Evolutionary conservation across 1,140 invertebrate species (phyloP), one percentile per base, ranked within the genome.

Genomic region (Bursaphelenchus mucronatus): DNA sequence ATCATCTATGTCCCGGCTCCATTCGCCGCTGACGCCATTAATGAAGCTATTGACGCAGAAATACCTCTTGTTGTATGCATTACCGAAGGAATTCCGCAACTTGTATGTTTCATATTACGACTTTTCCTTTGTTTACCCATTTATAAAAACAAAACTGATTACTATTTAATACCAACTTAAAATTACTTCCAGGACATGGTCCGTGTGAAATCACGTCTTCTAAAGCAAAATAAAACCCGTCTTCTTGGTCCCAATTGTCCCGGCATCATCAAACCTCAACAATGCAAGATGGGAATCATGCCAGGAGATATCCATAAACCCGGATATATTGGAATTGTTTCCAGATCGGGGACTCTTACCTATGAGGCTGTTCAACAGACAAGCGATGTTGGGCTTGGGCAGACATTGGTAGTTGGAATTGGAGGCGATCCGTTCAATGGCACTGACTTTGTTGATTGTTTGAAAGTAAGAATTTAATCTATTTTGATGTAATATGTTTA

Each of bases 231-330:
- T 79, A 96, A 95, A 82, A 92, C 90, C 7, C 87, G 94, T 69
- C 85, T 99, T n/a, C 88, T 98, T 76, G 94, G 94, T 8, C 94
- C 94, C 44, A 98, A 98, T 82, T 98, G 94, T 83, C 94, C 95
- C 53, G 94, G 95, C 75, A 94, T 98, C 75, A 98, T 99, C 30
- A 68, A 85, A 79, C 86, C 86, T 63, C 84, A 83, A 50, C 83
- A 93, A 87, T 97, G 94, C 84, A 98, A 98, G 87, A 98, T 98
- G 83, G 95, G 94, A 67, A 98, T 98, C 76, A 97, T 98, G 95
- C 95, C 95, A 45, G 58, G 46, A 30, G 56, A 65, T 57, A 65
- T 65, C 21, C 63, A 65, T 52, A 41, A 65, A 62, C 17, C 58
- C 41, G 63, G 63, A 13, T 40, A 44, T 44, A 65, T 65, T 39